Evolutionary conservation across 2,888 invertebrate species (phyloP), one percentile per base, ranked within the genome.

Genomic region (Trichacis sp.): DNA sequence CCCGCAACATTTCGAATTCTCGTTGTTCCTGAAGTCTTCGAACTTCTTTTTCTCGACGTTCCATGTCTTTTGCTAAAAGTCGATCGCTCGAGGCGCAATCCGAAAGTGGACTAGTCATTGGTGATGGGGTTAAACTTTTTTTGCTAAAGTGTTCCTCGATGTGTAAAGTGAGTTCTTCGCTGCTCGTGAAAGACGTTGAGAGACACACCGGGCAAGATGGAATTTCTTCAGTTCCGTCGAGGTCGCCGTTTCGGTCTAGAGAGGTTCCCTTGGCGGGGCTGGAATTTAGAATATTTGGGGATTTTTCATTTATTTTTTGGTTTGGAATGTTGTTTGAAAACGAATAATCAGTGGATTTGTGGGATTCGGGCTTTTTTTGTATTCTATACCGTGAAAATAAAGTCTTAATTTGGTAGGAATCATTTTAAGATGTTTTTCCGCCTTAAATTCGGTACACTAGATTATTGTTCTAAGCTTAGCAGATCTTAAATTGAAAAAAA

Each of bases 131-230:
- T 2, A 53, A 15, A 60, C 81, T 78, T 71, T 85, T 85, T 66
- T 85, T 85, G 56, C 80, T 81, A 72, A 95, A 95, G 80, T 95
- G 95, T 68, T 92, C 92, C 74, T 95, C 94, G 73, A 95, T 93
- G 81, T 95, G 95, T 20, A 85, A 76, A 50, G 87, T 88, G 83
- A 93, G 85, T 84, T 91, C 90, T 84, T 84, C 84, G 60, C 79
- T 85, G 46, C 74, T 82, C 67, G 80, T 83, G 68, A 86, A 86
- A 36, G 79, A 81, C 20, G 82, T 82, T 72, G 84, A 82, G 51
- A 84, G 78, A 64, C 86, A 86, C 59, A 86, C 85, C 14, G 86
- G 86, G 71, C 86, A 86, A 2, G 84, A 80, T 1, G 82, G 81
- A 20, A 77, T 78, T 36, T 84, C 84, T 51, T 76, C 80, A 38